Conservation (phyloP, 2,888 invertebrate genomes). For the Drosophila incognita region DNA sequence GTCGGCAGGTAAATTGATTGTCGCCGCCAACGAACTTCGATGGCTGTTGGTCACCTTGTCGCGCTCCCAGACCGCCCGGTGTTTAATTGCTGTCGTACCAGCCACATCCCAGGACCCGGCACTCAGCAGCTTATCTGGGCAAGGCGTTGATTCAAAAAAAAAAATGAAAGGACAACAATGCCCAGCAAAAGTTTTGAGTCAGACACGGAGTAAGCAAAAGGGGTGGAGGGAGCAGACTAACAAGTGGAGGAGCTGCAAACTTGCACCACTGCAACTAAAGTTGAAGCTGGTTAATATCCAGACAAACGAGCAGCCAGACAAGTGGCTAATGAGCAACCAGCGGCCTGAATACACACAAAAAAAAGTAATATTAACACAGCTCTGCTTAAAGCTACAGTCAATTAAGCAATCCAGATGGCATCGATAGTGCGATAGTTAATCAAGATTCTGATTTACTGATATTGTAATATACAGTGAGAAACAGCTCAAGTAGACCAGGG, state of each 20-base stretch:
- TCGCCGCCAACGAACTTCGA: conserved; percentile 70
- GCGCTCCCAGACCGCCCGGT: conserved; percentile 55
- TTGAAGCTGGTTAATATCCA: conserved; percentile 67
- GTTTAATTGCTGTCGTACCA: conserved; percentile 66
- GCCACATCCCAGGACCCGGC: not conserved
- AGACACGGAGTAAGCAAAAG: conserved; percentile 4
- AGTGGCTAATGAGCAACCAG: conserved; percentile 68
- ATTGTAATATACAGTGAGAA: not conserved
- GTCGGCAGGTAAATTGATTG: conserved; percentile 74
- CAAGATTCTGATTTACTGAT: not conserved
- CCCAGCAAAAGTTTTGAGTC: conserved; percentile 65
- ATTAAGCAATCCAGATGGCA: not conserved
- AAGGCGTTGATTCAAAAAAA: conserved; percentile 55
- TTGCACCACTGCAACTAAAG: conserved; percentile 40
- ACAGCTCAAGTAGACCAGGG: no score
- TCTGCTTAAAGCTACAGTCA: conserved; percentile 4
- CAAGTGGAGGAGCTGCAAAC: not conserved
- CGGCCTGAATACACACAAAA: conserved; percentile 15
- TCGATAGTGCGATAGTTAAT: conserved; percentile 6
- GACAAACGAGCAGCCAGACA: conserved; percentile 65
- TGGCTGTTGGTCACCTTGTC: conserved; percentile 71
- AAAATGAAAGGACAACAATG: conserved; percentile 44
- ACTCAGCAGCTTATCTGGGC: not conserved
- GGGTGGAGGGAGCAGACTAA: not conserved
- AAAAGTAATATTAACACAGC: not conserved